These are phyloP conservation scores for Phengaris alcon DNA, from an alignment of 2,888 invertebrate species.

Conservation along the genomic window DNA sequence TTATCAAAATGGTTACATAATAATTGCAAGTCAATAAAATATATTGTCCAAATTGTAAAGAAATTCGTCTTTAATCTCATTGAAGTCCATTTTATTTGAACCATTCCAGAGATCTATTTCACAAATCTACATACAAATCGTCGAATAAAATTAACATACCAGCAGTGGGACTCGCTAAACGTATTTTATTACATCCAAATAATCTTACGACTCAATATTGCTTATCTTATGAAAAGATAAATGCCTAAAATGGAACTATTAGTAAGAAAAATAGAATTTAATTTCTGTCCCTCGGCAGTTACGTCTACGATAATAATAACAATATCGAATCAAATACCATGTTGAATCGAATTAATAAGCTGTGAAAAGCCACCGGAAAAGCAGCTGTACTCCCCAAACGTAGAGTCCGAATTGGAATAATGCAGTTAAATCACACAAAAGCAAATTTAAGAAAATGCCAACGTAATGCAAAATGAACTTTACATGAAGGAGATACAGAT, in stretches of 20 bases:
- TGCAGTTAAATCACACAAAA: constrained; percentile 22
- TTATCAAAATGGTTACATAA: background rate
- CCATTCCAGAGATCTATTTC: constrained; percentile 14
- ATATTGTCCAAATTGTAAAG: background rate
- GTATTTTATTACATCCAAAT: background rate
- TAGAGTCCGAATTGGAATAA: constrained; percentile 29
- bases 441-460: background rate
- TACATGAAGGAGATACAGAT: background rate
- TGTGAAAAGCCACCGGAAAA: constrained; percentile 31
- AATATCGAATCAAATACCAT: constrained; percentile 33
- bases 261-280: constrained; percentile 37
- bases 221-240: constrained; percentile 21
- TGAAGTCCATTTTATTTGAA: background rate
- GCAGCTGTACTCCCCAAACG: constrained; percentile 27
- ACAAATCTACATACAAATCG: constrained; percentile 21
- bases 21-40: background rate
- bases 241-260: constrained; percentile 34
- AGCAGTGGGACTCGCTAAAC: background rate
- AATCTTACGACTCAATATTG: constrained; percentile 13
- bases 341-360: constrained; percentile 30
- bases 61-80: constrained; percentile 3
- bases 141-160: constrained; percentile 21
- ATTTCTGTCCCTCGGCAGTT: constrained; percentile 35
- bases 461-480: background rate
- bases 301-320: constrained; percentile 39